Base-by-base conservation (phyloP, 2,888 invertebrate species). In the Willowsia nigromaculata region DNA sequence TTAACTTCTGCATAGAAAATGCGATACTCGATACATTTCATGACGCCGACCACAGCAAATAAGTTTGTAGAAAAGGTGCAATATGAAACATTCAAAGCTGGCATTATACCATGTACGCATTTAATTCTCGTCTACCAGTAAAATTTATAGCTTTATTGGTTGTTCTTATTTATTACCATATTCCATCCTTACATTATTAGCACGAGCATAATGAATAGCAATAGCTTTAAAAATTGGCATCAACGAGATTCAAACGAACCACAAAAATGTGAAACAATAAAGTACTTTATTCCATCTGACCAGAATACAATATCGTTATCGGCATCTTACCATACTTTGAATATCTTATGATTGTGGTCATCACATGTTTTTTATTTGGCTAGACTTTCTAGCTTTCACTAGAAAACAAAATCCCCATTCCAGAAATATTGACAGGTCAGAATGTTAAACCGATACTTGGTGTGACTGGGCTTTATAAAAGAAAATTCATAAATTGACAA, bases 131-230 rank as follows among this genome's bases (percentile, higher is more conserved):
- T n/a, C n/a, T n/a, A n/a, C n/a, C n/a, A 47, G 15, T 2, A 13
- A 56, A 56, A 56, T 56, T 56, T 56, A 56, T 56, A 56, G 47
- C 47, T 47, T n/a, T n/a, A n/a, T n/a, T n/a, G n/a, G n/a, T n/a
- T n/a, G n/a, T n/a, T n/a, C n/a, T n/a, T n/a, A n/a, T n/a, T n/a
- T n/a, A n/a, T n/a, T n/a, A n/a, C n/a, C n/a, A n/a, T n/a, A n/a
- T n/a, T n/a, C 2, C 18, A 22, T 22, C 22, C 2, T 18, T 22
- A 56, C 22, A 56, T 18, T 22, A 22, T 1, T 4, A 11, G 4
- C 22, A 56, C 22, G 18, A 56, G 47, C 13, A 6, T 13, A 47
- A 47, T 13, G 22, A 22, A 22, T 56, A 3, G 56, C 4, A 56
- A 22, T 56, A n/a, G n/a, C n/a, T n/a, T 50, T 50, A 3, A 3